Evolutionary conservation across 2,888 invertebrate species (phyloP).

Genomic region (Nebria salina): DNA sequence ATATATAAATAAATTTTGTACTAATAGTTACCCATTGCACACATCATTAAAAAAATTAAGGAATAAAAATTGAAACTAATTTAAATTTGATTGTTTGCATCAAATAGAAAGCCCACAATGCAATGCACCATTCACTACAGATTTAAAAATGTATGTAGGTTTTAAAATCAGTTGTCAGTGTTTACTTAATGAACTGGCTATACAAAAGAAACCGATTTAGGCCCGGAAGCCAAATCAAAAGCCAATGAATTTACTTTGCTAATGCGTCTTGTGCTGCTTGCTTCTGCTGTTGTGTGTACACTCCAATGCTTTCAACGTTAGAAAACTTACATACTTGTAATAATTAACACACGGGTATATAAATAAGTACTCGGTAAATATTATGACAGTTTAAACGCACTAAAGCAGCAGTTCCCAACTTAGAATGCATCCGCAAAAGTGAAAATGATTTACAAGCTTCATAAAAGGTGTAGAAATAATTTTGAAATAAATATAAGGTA

Average conservation of each 20-base stretch:
- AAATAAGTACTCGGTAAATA: conserved; percentile 40
- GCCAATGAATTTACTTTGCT: conserved; percentile 33
- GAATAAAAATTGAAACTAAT: not conserved
- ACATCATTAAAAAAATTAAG: not conserved
- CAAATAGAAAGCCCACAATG: conserved; percentile 1
- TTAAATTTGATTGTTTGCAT: not conserved
- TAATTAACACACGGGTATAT: conserved; percentile 33
- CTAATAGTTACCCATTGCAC: not conserved
- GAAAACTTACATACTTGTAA: conserved; percentile 28
- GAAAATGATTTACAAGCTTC: not conserved
- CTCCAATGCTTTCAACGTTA: not conserved
- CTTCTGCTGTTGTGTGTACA: not conserved
- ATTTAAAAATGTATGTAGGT: not conserved
- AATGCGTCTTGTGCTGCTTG: conserved; percentile 15
- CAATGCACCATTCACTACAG: not conserved
- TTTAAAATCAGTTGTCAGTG: conserved; percentile 20
- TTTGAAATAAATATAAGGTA: too few relatives aligned
- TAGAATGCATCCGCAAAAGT: conserved; percentile 4
- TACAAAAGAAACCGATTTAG: conserved; percentile 37
- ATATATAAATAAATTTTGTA: too few relatives aligned
- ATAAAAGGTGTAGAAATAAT: too few relatives aligned
- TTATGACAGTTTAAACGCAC: conserved; percentile 27
- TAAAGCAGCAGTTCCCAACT: not conserved
- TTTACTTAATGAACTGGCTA: conserved; percentile 21
- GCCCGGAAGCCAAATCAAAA: conserved; percentile 32